phyloP scores from a whole-genome alignment of 1,140 invertebrate genomes.

The Rhynchophorus ferrugineus region DNA sequence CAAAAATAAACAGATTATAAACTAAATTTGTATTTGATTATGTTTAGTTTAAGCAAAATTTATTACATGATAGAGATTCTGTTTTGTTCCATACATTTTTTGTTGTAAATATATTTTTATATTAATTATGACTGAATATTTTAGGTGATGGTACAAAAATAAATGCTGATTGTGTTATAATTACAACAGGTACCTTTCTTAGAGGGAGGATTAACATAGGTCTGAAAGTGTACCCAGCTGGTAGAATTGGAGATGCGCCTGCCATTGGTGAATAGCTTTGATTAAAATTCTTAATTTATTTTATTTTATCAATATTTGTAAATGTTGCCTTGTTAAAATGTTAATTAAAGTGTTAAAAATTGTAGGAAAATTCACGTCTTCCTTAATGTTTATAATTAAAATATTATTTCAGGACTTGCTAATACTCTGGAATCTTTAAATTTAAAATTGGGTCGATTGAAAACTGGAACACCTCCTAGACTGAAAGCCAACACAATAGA shows the following conservation, averaged over 20 bases:
- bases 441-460: slow-evolving; percentile 77
- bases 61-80: too few species aligned
- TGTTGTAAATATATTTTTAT: slow-evolving; percentile 6
- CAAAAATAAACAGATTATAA: too few species aligned
- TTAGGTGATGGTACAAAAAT: slow-evolving; percentile 55
- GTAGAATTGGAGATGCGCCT: slow-evolving; percentile 75
- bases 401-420: slow-evolving; percentile 51
- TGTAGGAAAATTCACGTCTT: too few species aligned
- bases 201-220: slow-evolving; percentile 86
- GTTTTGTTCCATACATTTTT: too few species aligned
- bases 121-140: slow-evolving; percentile 16
- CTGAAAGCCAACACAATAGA: slow-evolving; percentile 68
- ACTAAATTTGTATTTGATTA: too few species aligned
- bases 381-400: too few species aligned
- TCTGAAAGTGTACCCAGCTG: slow-evolving; percentile 68
- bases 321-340: not conserved
- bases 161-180: slow-evolving; percentile 60
- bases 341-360: too few species aligned
- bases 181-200: slow-evolving; percentile 93
- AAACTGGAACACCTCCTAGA: slow-evolving; percentile 88
- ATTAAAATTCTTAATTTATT: not conserved
- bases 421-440: slow-evolving; percentile 63
- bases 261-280: slow-evolving; percentile 50
- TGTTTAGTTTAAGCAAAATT: too few species aligned
- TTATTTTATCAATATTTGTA: not conserved